These are phyloP conservation scores for Diogma glabrata DNA, from an alignment of 2,888 invertebrate genomes.

Conservation along the genomic window DNA sequence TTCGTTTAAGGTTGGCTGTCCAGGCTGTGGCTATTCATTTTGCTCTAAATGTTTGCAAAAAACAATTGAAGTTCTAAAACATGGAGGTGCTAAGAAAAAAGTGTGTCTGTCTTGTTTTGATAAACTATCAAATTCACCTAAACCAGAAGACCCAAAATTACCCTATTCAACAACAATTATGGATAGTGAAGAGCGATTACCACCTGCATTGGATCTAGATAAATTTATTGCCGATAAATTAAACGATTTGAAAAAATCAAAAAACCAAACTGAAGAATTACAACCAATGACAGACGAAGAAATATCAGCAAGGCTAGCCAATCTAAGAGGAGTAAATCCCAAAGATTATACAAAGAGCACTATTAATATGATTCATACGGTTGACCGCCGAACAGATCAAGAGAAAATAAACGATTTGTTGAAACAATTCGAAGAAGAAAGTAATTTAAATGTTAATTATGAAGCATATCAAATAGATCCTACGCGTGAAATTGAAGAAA, in stretches of 20 bases:
- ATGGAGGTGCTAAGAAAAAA: conserved; percentile 46
- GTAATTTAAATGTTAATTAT: conserved; percentile 43
- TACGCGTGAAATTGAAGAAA: conserved; percentile 41
- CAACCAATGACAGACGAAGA: conserved; percentile 46
- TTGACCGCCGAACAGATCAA: conserved; percentile 52
- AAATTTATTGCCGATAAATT: conserved; percentile 54
- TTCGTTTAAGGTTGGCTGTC: conserved; percentile 74
- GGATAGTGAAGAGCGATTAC: conserved; percentile 7
- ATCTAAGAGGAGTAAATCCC: conserved; percentile 46
- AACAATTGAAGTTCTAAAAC: conserved; percentile 52
- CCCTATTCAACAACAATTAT: not conserved
- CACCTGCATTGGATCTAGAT: conserved; percentile 28
- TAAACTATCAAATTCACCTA: conserved; percentile 26
- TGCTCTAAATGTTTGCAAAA: conserved; percentile 70
- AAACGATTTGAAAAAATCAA: conserved; percentile 51
- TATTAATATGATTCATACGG: conserved; percentile 29
- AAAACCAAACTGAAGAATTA: conserved; percentile 27
- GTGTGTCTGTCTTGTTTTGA: conserved; percentile 46
- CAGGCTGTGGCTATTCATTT: conserved; percentile 71
- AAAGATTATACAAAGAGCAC: conserved; percentile 31
- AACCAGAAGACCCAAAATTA: no score
- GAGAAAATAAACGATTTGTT: conserved; percentile 62
- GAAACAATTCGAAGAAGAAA: conserved; percentile 41
- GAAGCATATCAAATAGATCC: conserved; percentile 38
- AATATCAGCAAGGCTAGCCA: conserved; percentile 50